Conservation (phyloP, 1,140 invertebrate genomes). For the Leptestheria dahalacensis region DNA sequence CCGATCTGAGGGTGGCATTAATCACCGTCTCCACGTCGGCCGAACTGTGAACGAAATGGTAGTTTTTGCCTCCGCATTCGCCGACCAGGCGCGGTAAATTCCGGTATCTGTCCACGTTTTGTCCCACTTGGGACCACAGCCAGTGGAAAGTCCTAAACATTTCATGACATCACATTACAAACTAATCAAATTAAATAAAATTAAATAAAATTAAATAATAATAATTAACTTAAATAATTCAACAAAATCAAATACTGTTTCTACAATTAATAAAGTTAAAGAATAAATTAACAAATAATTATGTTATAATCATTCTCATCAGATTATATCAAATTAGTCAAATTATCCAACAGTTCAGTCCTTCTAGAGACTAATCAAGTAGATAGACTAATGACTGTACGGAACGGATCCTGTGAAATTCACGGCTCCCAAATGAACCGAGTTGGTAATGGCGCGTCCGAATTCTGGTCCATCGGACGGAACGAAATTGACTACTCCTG, state of each 20-base stretch:
- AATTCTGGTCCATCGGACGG: conserved; percentile 65
- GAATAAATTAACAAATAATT: too few species aligned
- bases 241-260: not conserved
- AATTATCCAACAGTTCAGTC: too few species aligned
- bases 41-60: conserved; percentile 86
- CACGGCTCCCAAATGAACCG: conserved; percentile 73
- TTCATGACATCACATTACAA: not conserved
- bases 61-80: conserved; percentile 98
- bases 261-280: too few species aligned
- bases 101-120: conserved; percentile 69
- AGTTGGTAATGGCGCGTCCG: conserved; percentile 75
- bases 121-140: conserved; percentile 81
- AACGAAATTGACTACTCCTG: conserved; percentile 94
- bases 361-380: too few species aligned
- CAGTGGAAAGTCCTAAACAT: conserved; percentile 69
- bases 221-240: not conserved
- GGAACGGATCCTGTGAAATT: conserved; percentile 95
- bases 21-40: conserved; percentile 74
- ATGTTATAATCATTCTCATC: too few species aligned
- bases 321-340: too few species aligned
- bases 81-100: conserved; percentile 88
- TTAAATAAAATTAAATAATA: conserved; percentile 13
- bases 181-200: not conserved
- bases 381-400: too few species aligned
- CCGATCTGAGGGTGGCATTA: conserved; percentile 66